phyloP scores from a whole-genome alignment of 2,797 vertebrate species.

The Parauchenoglanis punctatus region DNA sequence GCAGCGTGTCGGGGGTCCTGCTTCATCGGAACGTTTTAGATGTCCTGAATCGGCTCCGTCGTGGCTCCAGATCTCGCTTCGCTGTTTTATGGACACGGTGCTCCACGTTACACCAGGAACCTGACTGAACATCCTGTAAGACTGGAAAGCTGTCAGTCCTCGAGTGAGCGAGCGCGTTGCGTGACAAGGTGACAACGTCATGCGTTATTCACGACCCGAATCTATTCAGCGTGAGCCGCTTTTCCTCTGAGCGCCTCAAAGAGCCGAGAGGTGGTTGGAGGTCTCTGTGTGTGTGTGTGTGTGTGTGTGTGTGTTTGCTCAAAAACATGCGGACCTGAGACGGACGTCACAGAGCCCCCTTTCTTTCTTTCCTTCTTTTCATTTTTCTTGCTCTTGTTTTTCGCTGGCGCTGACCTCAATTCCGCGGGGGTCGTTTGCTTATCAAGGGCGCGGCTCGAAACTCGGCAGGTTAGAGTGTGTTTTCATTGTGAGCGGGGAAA shows the following conservation, averaged over 20 bases:
- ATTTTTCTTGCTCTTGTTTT: conserved; percentile 79
- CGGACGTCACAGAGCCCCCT: conserved; percentile 30
- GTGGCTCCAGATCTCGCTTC: neutral
- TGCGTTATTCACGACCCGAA: conserved; percentile 28
- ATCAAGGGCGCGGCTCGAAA: conserved; percentile 83
- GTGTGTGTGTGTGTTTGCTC: neutral
- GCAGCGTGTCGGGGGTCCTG: neutral
- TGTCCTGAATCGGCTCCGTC: neutral
- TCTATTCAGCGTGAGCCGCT: neutral
- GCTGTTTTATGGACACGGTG: conserved; percentile 11
- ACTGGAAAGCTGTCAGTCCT: conserved; percentile 26
- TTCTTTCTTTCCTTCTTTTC: conserved; percentile 72
- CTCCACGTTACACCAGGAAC: conserved; percentile 5
- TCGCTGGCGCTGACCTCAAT: conserved; percentile 85
- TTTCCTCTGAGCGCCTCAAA: neutral
- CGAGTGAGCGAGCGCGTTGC: conserved; percentile 6
- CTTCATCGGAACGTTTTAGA: neutral
- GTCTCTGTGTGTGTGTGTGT: neutral
- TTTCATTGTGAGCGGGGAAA: conserved; percentile 85
- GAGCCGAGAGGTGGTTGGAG: conserved; percentile 2
- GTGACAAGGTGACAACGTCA: conserved; percentile 11
- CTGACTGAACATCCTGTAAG: conserved; percentile 16
- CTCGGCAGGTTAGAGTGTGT: conserved; percentile 74
- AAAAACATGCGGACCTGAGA: neutral
- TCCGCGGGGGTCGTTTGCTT: conserved; percentile 87